Evolutionary conservation across 2,797 vertebrate species (phyloP).

Genomic region (Gallinago solitaria): DNA sequence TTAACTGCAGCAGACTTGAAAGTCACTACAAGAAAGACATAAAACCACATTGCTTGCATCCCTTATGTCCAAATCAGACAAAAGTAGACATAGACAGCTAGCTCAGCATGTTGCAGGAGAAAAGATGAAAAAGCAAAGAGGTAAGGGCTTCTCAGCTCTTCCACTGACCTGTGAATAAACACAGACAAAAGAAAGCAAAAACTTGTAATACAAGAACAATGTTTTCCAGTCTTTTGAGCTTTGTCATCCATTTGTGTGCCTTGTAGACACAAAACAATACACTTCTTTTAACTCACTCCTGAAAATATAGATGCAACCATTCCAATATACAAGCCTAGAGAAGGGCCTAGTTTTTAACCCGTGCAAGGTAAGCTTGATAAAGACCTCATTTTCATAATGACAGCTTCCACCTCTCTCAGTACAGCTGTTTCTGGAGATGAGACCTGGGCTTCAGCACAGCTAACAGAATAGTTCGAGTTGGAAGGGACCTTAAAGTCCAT

Average conservation of each 20-base stretch:
- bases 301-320: rapidly evolving
- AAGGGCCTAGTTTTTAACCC: rapidly evolving
- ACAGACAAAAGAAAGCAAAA: not conserved
- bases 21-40: not conserved
- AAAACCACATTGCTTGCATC: not conserved
- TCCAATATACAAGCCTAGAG: rapidly evolving
- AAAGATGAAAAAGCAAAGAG: not conserved
- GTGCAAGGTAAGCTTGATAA: rapidly evolving
- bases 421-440: not conserved
- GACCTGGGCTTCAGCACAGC: not conserved
- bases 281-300: not conserved
- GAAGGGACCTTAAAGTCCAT: not conserved
- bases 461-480: not conserved
- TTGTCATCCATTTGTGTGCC: rapidly evolving
- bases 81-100: rapidly evolving
- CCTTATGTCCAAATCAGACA: not conserved
- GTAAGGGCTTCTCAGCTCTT: not conserved
- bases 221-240: not conserved
- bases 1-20: not conserved
- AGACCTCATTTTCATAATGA: not conserved
- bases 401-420: not conserved
- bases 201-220: rapidly evolving
- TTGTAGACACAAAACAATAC: rapidly evolving
- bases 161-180: not conserved
- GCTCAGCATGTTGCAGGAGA: rapidly evolving